Percentiles rank a stretch among this genome's conserved stretches.
These are phyloP conservation scores for Arnoldichthys spilopterus DNA, from an alignment of 2,797 vertebrate species.

Conservation along the genomic window DNA sequence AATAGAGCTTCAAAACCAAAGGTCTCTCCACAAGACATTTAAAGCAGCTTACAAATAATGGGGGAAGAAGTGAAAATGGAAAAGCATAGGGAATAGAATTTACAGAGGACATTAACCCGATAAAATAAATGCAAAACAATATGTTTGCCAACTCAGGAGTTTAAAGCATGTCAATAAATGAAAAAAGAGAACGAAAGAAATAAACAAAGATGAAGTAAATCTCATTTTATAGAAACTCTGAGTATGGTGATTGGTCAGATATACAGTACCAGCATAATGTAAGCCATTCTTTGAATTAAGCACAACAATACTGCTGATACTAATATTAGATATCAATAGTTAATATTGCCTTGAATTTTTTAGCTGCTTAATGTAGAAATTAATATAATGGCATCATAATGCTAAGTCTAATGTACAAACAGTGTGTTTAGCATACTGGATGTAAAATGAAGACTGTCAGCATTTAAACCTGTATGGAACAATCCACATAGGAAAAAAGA, in stretches of 20 bases:
- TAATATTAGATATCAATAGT: background rate
- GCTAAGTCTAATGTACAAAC: background rate
- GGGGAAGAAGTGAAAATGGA: background rate
- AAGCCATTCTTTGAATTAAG: too few species aligned
- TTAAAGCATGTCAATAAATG: background rate
- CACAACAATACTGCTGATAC: background rate
- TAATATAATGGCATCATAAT: background rate
- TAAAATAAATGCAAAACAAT: background rate
- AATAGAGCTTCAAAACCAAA: conserved; percentile 10
- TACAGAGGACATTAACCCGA: background rate
- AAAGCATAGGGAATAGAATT: background rate
- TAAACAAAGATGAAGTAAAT: too few species aligned
- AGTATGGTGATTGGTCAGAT: background rate
- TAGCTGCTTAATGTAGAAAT: background rate
- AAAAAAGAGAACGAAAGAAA: background rate
- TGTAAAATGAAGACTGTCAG: too few species aligned
- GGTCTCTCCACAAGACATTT: background rate
- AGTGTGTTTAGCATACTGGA: background rate
- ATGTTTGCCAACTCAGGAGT: background rate
- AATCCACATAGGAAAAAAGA: background rate
- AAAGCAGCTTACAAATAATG: background rate
- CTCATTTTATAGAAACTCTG: background rate
- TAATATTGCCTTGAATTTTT: too few species aligned
- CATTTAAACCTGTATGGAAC: too few species aligned
- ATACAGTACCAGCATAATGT: too few species aligned